Conservation (phyloP, 2,113 vertebrate species). For the Zosterops lateralis region DNA sequence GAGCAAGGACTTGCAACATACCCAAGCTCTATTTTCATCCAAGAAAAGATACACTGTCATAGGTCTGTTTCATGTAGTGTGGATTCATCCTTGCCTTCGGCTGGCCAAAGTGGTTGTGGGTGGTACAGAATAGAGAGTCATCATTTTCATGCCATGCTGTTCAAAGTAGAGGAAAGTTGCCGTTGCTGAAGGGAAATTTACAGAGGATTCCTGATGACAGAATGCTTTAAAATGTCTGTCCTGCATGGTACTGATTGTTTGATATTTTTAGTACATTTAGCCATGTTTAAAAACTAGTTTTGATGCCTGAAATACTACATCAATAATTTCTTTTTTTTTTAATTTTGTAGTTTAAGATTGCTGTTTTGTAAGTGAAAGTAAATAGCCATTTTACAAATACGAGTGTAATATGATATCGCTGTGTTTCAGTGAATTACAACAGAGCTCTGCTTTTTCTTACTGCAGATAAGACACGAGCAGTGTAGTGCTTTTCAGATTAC, state of each 20-base stretch:
- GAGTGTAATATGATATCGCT: background rate
- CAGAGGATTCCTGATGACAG: background rate
- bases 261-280: background rate
- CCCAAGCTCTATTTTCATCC: background rate
- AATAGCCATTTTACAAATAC: background rate
- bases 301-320: background rate
- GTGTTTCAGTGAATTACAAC: background rate
- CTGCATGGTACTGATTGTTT: background rate
- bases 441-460: background rate
- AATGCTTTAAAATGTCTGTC: background rate
- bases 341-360: background rate
- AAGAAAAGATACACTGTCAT: background rate
- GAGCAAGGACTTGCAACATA: background rate
- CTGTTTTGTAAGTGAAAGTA: background rate
- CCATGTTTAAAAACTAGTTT: background rate
- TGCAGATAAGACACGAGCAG: constrained; percentile 13
- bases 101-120: background rate
- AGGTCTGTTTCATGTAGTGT: background rate
- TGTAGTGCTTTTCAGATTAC: background rate
- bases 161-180: background rate
- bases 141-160: background rate
- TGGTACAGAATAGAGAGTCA: background rate
- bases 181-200: background rate
- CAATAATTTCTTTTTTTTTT: background rate
- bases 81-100: background rate